These are phyloP conservation scores for Rhyacichthys aspro DNA, from an alignment of 2,797 vertebrate genomes.

Conservation along the genomic window DNA sequence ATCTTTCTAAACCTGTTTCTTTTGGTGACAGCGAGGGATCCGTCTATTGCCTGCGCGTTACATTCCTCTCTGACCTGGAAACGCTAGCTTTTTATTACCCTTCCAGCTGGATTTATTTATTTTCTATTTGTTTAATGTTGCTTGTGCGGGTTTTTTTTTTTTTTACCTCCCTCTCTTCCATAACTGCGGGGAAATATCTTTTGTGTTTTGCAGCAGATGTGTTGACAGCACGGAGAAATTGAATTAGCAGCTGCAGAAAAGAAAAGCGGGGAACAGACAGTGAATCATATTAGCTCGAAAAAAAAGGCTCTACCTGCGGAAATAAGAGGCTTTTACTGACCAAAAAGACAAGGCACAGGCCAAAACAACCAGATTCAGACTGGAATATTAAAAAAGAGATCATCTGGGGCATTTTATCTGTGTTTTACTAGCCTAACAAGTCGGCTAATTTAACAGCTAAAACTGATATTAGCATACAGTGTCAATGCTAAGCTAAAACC, in stretches of 20 bases:
- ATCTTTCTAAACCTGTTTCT: no score
- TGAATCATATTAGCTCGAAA: slow-evolving; percentile 40
- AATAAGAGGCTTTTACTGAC: slow-evolving; percentile 12
- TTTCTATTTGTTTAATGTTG: slow-evolving; percentile 9
- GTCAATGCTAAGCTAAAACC: no score
- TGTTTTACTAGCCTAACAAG: no score
- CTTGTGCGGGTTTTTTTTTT: slow-evolving; percentile 14
- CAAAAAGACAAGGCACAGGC: no score
- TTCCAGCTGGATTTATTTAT: slow-evolving; percentile 28
- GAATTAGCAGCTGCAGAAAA: slow-evolving; percentile 50
- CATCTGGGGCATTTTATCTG: no score
- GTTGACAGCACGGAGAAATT: slow-evolving; percentile 53
- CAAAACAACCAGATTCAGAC: no score
- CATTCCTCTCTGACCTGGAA: slow-evolving; percentile 1
- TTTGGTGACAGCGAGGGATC: no score
- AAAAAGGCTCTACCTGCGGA: slow-evolving; percentile 48
- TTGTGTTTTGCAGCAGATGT: slow-evolving; percentile 54
- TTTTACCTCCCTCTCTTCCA: slow-evolving; percentile 11
- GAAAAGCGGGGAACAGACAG: slow-evolving; percentile 21
- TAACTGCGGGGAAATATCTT: slow-evolving; percentile 15
- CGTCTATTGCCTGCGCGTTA: background rate
- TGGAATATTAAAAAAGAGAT: no score
- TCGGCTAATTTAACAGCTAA: no score
- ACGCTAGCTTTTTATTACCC: slow-evolving; percentile 18
- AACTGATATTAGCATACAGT: no score